Evolutionary conservation across 2,888 invertebrate genomes (phyloP).

Genomic region (Lithophane semibrunnea): DNA sequence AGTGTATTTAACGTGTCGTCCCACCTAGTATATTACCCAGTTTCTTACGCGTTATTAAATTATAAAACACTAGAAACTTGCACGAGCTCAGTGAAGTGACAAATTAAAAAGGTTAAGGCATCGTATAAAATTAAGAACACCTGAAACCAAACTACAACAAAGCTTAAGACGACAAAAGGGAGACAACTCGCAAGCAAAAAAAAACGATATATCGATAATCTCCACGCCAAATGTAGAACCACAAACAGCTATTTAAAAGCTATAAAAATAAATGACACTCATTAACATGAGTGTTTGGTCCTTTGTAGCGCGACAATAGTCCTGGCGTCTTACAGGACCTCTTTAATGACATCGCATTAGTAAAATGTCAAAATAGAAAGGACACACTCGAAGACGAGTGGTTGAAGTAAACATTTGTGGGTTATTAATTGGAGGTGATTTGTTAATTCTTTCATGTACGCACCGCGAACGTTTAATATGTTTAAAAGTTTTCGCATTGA

Average conservation of each 20-base stretch:
- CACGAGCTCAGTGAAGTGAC: background rate
- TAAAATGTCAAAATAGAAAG: conserved; percentile 90
- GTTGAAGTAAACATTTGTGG: conserved; percentile 71
- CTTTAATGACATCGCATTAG: conserved; percentile 87
- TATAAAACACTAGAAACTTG: background rate
- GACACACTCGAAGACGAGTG: conserved; percentile 81
- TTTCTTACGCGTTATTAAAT: background rate
- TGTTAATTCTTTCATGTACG: conserved; percentile 84
- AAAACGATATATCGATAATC: conserved; percentile 78
- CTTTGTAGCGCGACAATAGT: conserved; percentile 81
- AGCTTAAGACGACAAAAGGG: conserved; percentile 57
- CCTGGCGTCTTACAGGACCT: conserved; percentile 81
- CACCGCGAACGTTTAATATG: conserved; percentile 78
- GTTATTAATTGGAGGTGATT: conserved; percentile 87
- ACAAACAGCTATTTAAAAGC: conserved; percentile 86
- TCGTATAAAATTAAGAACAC: conserved; percentile 4
- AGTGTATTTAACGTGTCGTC: background rate
- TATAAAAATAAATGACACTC: conserved; percentile 88
- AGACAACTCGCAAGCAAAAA: conserved; percentile 58
- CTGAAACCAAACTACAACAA: conserved; percentile 36
- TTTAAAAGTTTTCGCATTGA: conserved; percentile 81
- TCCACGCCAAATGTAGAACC: conserved; percentile 81
- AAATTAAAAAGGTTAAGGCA: conserved; percentile 8
- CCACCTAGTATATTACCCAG: too few species aligned
- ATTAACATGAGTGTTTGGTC: conserved; percentile 84